Base-by-base conservation (phyloP, 2,888 invertebrate species). In the Spisula subtruncata region DNA sequence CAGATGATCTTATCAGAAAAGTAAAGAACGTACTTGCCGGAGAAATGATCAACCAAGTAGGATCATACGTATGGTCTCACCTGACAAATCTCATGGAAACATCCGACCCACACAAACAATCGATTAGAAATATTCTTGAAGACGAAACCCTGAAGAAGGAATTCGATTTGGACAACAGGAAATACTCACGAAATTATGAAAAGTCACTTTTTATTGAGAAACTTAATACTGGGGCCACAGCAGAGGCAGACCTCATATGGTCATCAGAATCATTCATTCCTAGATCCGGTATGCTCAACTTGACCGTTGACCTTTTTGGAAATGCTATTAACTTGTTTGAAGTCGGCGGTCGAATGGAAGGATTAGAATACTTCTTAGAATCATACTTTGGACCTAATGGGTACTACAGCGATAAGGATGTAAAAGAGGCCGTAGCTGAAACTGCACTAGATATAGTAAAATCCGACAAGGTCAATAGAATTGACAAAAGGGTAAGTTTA, bases 41-140 rank as follows among this genome's bases (percentile, higher is more conserved):
- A 2, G 96, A 96, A 90, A 91, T 95, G 84, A 94, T 94, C 60
- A 96, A 96, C 92, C 99, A 99, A 97, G 99, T 99, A 25, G 99
- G 98, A 20, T 98, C 99, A 8, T 99, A 98, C 97, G 98, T 99
- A 10, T 99, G 99, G 98, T 98, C 98, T 85, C 99, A 99, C 97
- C 97, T 99, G 80, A 98, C 98, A 93, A 99, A 99, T 97, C 97
- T 99, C 66, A 98, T 98, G 90, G 98, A 98, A 94, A 98, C 99
- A 0, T 98, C 98, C 0, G 98, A 98, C 6, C 99, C 99, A 0
- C 98, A 98, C 54, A 98, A 98, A 90, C 98, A 98, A 66, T 98
- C 98, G 96, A 98, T 99, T 82, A 98, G 98, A 96, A 98, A 98
- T 84, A 97, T 99, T n/a, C 97, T 99, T 1, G 98, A 98, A 0